Base-by-base conservation (phyloP, 2,888 invertebrate genomes). In the Tuberolachnus salignus region DNA sequence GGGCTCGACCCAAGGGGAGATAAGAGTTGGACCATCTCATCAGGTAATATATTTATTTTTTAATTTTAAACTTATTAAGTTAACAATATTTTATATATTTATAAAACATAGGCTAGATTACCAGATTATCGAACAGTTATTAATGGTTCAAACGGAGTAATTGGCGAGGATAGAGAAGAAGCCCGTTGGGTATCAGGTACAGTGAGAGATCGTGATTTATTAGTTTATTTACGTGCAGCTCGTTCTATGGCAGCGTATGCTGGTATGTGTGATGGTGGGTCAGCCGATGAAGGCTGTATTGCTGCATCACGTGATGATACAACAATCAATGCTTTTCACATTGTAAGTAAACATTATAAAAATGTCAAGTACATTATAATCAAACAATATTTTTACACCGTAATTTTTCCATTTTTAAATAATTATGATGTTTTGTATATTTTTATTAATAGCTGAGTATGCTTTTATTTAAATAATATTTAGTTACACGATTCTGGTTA, bases 231-330 rank as follows among this genome's bases (percentile, higher is more conserved):
- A 86, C 89, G 97, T 84, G 98, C 97, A 83, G 97, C 97, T 83
- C 91, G 97, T 84, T 97, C 97, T 82, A 97, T 98, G 94, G 97
- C 98, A 85, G 97, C 97, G 81, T 98, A 98, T 88, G 97, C 97
- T 82, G 96, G 97, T 84, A 97, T 98, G 96, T 97, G 97, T 90
- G 97, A 97, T 89, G 97, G 97, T 82, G 97, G 97, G 81, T 94
- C 94, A 83, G 94, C 97, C 75, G 97, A 97, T 87, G 97, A 98
- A 87, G 97, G 97, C 84, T 97, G 96, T 87, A 92, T 95, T 85
- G 97, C 97, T 83, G 98, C 97, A 84, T 95, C 95, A 84, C 90
- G 97, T 86, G 98, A 98, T 88, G 97, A 97, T 87, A 98, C 97
- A 81, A 98, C 98, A 84, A 95, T 97, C 85, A 97, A 97, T 88